phyloP scores from a whole-genome alignment of 2,797 vertebrate species.

The Oreochromis grahami region DNA sequence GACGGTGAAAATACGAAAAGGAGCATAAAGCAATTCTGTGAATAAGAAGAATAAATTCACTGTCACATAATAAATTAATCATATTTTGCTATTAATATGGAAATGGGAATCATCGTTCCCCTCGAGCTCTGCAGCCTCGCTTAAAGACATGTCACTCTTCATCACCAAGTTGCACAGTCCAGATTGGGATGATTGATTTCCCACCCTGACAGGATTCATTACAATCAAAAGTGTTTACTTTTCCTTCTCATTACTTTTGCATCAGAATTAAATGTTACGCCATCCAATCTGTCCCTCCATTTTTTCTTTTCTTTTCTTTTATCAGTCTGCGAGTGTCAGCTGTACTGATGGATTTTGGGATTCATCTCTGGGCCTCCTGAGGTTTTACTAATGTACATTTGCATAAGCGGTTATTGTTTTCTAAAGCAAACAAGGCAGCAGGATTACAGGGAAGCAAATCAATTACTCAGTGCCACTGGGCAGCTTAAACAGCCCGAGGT shows the following conservation, averaged over 20 bases:
- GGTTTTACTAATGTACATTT: background rate
- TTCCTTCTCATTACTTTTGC: background rate
- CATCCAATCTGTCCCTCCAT: background rate
- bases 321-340: background rate
- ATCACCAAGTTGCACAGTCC: background rate
- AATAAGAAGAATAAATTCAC: background rate
- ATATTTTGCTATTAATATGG: background rate
- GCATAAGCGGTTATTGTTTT: background rate
- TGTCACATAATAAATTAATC: background rate
- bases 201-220: background rate
- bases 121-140: background rate
- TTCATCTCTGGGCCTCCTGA: background rate
- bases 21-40: background rate
- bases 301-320: background rate
- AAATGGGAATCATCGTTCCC: background rate
- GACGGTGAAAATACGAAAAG: background rate
- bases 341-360: background rate
- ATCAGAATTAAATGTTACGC: background rate
- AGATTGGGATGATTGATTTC: background rate
- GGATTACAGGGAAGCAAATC: background rate
- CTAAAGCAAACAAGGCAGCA: conserved; percentile 13
- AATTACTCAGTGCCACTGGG: background rate
- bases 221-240: background rate
- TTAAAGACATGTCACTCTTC: conserved; percentile 2
- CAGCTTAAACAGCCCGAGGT: background rate